Base-by-base conservation (phyloP, 2,888 invertebrate species). In the Alviniconcha strummeri region DNA sequence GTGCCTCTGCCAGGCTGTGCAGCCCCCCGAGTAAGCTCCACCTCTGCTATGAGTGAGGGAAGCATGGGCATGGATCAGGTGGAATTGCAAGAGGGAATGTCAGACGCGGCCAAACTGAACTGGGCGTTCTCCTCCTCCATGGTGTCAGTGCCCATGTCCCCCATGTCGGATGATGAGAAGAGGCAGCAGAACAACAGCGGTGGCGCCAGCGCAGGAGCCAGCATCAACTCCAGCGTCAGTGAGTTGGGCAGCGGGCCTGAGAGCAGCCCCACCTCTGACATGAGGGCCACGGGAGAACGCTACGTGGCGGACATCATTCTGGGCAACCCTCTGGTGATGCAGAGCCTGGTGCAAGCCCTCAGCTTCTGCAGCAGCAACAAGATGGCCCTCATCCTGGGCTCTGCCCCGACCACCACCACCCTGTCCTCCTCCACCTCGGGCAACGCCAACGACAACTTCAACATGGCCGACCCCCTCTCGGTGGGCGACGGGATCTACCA, bases 401-500 rank as follows among this genome's bases (percentile, higher is more conserved):
- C 82, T 5, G 82, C 82, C 13, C 82, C 82, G 17, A 15, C n/a
- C 19, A 67, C 82, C 19, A 74, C 82, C 52, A 64, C 75, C 60
- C 54, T 74, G 13, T 4, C 75, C n/a, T 67, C 82, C 7, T 82
- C 82, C n/a, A 64, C 64, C n/a, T 69, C 69, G 13, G 52, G 74
- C 82, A 69, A 75, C 79, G 13, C 79, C 78, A 83, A 78, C 76
- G 78, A 78, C 57, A 83, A 72, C 54, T 69, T 83, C 60, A 83
- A 83, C 83, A 83, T 83, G 79, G 82, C 83, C 8, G 95, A 94
- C 11, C 96, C 96, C 11, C 95, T 96, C 57, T 96, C 97, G 0
- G 96, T 97, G 82, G 96, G 97, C 3, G 98, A 98, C 91, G 97
- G 97, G 52, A 96, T 98, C n/a, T 97, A 97, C 92, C 96, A 97